Evolutionary conservation across 1,140 invertebrate genomes (phyloP).

Genomic region (Sinonovacula constricta): DNA sequence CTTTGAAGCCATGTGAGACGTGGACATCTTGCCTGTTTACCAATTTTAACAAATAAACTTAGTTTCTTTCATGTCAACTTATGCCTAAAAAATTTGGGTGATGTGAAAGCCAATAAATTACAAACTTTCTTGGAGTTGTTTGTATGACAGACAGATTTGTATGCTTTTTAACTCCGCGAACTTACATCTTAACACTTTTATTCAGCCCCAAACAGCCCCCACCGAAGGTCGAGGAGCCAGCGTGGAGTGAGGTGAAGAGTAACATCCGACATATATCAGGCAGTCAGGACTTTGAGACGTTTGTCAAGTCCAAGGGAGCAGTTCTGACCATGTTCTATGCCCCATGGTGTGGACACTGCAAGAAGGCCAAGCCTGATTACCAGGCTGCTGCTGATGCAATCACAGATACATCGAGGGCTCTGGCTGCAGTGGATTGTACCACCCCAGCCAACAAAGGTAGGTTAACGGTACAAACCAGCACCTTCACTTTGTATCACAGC

Average conservation of each 20-base stretch:
- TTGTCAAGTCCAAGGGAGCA: constrained; percentile 66
- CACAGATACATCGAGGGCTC: constrained; percentile 79
- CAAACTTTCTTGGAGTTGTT: too few relatives aligned
- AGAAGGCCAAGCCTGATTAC: constrained; percentile 90
- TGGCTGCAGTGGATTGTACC: constrained; percentile 91
- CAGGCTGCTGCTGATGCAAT: constrained; percentile 86
- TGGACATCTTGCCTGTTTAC: too few relatives aligned
- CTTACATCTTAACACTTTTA: constrained; percentile 67
- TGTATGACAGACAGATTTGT: too few relatives aligned
- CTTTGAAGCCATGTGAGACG: too few relatives aligned
- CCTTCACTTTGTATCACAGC: too few relatives aligned
- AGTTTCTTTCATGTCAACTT: too few relatives aligned
- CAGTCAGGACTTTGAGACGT: constrained; percentile 79
- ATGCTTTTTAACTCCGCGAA: neutral
- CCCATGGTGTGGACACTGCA: constrained; percentile 91
- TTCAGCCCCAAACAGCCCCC: constrained; percentile 78
- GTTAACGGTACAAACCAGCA: too few relatives aligned
- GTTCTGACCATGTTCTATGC: constrained; percentile 76
- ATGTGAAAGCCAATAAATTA: too few relatives aligned
- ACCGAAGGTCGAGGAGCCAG: constrained; percentile 77
- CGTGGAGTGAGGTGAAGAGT: constrained; percentile 75
- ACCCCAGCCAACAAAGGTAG: constrained; percentile 74
- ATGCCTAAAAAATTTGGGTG: too few relatives aligned
- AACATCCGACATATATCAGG: constrained; percentile 80
- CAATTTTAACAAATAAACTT: too few relatives aligned